A percentile compares a stretch with the other conserved stretches of the same genome.
Conservation (phyloP, 2,888 invertebrate species). For the Steromphala cineraria region DNA sequence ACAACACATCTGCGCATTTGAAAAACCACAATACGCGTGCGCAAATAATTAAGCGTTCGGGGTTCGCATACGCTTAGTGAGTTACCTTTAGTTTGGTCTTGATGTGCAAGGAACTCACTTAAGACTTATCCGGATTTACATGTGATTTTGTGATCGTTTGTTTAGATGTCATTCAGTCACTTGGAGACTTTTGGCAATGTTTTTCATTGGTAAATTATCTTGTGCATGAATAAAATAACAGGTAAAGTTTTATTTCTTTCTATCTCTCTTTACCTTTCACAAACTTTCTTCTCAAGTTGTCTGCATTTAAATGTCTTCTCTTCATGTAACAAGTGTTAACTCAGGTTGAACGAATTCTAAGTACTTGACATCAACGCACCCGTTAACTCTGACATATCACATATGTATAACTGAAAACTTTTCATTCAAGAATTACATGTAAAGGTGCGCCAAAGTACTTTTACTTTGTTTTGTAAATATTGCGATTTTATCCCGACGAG, state of each 20-base stretch:
- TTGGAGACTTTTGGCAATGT: background rate
- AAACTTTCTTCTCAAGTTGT: background rate
- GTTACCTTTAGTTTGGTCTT: conserved; percentile 32
- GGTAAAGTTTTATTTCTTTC: background rate
- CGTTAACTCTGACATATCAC: too few species aligned
- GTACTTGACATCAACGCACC: too few species aligned
- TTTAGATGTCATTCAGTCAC: background rate
- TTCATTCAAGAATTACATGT: too few species aligned
- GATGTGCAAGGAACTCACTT: conserved; percentile 32
- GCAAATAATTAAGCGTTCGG: conserved; percentile 50
- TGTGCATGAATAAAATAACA: conserved; percentile 1
- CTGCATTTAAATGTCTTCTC: too few species aligned
- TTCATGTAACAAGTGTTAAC: too few species aligned
- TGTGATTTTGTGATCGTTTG: background rate
- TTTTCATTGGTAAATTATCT: background rate
- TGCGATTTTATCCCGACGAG: too few species aligned
- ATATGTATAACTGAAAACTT: too few species aligned
- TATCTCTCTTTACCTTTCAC: background rate
- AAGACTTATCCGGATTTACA: conserved; percentile 12
- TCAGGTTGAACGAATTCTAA: too few species aligned
- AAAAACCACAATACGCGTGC: conserved; percentile 56
- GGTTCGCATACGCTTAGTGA: conserved; percentile 37
- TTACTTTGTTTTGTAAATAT: too few species aligned
- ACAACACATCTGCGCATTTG: conserved; percentile 67
- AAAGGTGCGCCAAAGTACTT: too few species aligned